Evolutionary conservation across 2,888 invertebrate genomes (phyloP).

Genomic region (Cerastis leucographa): DNA sequence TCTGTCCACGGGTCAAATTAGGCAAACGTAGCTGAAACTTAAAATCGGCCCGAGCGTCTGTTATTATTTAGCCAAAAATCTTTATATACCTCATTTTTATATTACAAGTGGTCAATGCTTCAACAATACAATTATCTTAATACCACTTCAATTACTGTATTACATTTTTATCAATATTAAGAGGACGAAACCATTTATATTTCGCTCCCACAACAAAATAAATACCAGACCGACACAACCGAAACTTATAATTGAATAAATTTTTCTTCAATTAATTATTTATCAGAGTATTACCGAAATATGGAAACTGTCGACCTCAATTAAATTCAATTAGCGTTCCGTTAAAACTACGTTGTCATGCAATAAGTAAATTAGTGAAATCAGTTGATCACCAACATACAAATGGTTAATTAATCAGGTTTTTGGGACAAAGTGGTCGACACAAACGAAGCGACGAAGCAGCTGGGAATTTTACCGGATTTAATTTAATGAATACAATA

Average conservation of each 20-base stretch:
- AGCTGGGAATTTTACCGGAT: slow-evolving; percentile 45
- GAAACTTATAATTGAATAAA: slow-evolving; percentile 37
- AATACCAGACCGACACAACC: slow-evolving; percentile 18
- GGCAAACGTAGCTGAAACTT: too few relatives aligned
- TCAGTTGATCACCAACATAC: slow-evolving; percentile 56
- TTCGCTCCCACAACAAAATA: neutral
- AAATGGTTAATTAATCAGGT: slow-evolving; percentile 67
- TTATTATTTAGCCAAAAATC: too few relatives aligned
- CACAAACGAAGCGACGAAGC: slow-evolving; percentile 41
- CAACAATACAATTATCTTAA: neutral
- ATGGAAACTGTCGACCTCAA: slow-evolving; percentile 34
- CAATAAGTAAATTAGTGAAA: slow-evolving; percentile 62
- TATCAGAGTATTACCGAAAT: slow-evolving; percentile 20
- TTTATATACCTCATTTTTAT: neutral
- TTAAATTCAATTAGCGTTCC: slow-evolving; percentile 41
- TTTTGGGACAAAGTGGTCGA: slow-evolving; percentile 51
- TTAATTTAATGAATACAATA: slow-evolving; percentile 62
- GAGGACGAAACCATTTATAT: neutral
- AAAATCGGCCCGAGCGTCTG: too few relatives aligned
- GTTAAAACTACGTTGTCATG: slow-evolving; percentile 48
- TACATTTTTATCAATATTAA: neutral
- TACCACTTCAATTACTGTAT: neutral
- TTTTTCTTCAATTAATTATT: slow-evolving; percentile 42
- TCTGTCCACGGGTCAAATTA: too few relatives aligned
- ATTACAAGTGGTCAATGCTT: neutral